Evolutionary conservation across 1,140 invertebrate genomes (phyloP).

Genomic region (Thaumetopoea pityocampa): DNA sequence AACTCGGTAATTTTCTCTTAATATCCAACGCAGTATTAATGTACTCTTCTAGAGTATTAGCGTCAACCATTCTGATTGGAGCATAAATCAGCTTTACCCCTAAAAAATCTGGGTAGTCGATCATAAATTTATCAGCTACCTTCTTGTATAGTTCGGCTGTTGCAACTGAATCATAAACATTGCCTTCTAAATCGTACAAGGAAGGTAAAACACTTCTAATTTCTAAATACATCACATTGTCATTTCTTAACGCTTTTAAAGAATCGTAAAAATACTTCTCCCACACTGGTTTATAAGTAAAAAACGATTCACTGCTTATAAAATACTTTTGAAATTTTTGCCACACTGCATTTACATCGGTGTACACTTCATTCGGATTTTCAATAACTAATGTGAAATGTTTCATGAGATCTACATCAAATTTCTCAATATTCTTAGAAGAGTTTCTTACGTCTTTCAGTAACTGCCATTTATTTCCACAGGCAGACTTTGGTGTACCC

Average conservation of each 20-base stretch:
- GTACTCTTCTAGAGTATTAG: conserved; percentile 56
- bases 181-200: conserved; percentile 82
- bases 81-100: conserved; percentile 86
- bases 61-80: conserved; percentile 67
- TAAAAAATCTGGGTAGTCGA: conserved; percentile 80
- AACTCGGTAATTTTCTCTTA: conserved; percentile 68
- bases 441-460: conserved; percentile 75
- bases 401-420: conserved; percentile 77
- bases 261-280: conserved; percentile 83
- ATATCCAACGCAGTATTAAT: conserved; percentile 72
- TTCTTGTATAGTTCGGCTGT: conserved; percentile 78
- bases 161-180: conserved; percentile 70
- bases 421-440: conserved; percentile 67
- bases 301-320: conserved; percentile 74
- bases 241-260: conserved; percentile 83
- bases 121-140: conserved; percentile 76
- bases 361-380: conserved; percentile 78
- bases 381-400: conserved; percentile 78
- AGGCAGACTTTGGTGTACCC: conserved; percentile 31
- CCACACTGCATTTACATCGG: conserved; percentile 83
- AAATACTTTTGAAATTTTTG: conserved; percentile 81
- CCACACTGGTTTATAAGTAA: conserved; percentile 84
- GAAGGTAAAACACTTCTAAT: conserved; percentile 77
- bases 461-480: conserved; percentile 71
- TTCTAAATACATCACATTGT: conserved; percentile 90